phyloP scores from a whole-genome alignment of 92 coral and sea anemone genomes.

The Porites divaricata region DNA sequence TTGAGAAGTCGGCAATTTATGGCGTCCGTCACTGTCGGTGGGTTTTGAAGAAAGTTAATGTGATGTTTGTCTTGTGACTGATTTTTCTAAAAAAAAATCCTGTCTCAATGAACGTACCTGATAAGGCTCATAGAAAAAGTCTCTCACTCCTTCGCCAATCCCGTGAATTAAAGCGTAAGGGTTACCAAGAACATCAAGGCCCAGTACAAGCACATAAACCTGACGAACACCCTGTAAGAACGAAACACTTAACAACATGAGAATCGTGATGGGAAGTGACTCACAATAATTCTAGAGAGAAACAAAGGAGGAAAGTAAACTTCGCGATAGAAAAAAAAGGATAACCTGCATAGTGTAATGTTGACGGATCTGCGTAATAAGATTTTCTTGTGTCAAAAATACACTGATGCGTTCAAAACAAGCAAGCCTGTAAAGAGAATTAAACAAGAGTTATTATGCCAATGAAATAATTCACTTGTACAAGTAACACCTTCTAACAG shows the following conservation, averaged over 20 bases:
- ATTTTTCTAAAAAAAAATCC: too few relatives aligned
- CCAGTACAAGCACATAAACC: constrained; percentile 90
- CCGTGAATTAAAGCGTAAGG: constrained; percentile 92
- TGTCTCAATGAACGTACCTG: constrained; percentile 54
- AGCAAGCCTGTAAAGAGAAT: constrained; percentile 69
- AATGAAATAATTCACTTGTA: too few relatives aligned
- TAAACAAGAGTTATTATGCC: not conserved
- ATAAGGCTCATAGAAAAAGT: constrained; percentile 95
- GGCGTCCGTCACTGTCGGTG: too few relatives aligned
- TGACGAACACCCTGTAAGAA: constrained; percentile 90
- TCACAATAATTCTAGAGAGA: not conserved
- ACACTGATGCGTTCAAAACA: constrained; percentile 93
- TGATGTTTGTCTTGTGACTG: too few relatives aligned
- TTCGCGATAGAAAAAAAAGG: not conserved
- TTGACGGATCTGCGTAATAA: constrained; percentile 74
- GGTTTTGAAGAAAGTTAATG: too few relatives aligned
- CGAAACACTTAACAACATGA: not conserved
- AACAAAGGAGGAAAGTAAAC: not conserved
- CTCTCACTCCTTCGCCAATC: constrained; percentile 91
- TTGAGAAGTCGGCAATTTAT: too few relatives aligned
- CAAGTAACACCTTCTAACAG: not conserved
- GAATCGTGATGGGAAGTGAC: not conserved
- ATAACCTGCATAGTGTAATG: constrained; percentile 97
- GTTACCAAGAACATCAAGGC: constrained; percentile 97
- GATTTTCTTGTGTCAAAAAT: constrained; percentile 84